phyloP scores from a whole-genome alignment of 2,888 invertebrate genomes.

The Tholera decimalis region DNA sequence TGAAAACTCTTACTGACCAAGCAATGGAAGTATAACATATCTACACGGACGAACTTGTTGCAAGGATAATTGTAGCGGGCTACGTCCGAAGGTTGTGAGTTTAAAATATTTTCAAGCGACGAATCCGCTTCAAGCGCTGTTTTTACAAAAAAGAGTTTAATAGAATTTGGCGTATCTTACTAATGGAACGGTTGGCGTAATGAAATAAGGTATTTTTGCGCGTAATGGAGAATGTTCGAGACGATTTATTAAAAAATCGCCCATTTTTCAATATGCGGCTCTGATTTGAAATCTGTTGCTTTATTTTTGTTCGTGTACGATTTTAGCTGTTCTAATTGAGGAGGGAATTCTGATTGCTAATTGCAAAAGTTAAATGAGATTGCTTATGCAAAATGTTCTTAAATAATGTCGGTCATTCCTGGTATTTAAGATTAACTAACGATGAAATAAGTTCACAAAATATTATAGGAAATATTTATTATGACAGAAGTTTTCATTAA shows the following conservation, averaged over 20 bases:
- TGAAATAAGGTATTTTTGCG: constrained; percentile 88
- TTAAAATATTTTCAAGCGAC: constrained; percentile 62
- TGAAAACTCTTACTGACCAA: not conserved
- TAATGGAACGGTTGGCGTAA: constrained; percentile 88
- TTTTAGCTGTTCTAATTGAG: constrained; percentile 50
- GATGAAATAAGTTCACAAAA: not conserved
- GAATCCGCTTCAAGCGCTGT: constrained; percentile 75
- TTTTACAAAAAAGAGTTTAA: constrained; percentile 83
- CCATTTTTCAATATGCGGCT: constrained; percentile 85
- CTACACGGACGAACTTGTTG: not conserved
- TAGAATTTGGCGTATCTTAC: constrained; percentile 89
- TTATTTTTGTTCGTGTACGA: constrained; percentile 57
- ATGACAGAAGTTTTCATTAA: not conserved
- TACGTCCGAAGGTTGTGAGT: constrained; percentile 41
- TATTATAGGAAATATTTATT: not conserved
- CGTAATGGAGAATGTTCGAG: constrained; percentile 80
- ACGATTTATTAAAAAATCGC: constrained; percentile 85
- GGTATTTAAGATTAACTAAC: constrained; percentile 14
- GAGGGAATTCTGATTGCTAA: constrained; percentile 40
- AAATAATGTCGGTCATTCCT: constrained; percentile 11
- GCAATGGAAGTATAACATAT: constrained; percentile 27
- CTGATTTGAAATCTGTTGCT: constrained; percentile 57
- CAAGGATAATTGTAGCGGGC: constrained; percentile 21
- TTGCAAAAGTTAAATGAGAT: constrained; percentile 35
- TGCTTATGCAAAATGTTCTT: constrained; percentile 16